phyloP scores from a whole-genome alignment of 2,888 invertebrate species.

The Parnassius smintheus region DNA sequence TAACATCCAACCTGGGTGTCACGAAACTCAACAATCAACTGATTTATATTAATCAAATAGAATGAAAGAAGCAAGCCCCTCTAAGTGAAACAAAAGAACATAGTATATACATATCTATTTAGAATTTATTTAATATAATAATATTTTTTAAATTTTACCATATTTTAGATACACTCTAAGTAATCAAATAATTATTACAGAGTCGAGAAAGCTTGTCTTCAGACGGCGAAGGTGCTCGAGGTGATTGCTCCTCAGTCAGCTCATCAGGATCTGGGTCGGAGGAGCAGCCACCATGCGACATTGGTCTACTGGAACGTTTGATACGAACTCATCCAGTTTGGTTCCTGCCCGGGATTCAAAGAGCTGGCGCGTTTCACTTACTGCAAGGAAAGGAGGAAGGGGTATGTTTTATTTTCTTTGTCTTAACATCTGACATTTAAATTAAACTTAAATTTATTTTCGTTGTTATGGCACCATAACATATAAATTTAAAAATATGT shows the following conservation, averaged over 20 bases:
- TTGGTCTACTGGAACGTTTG: slow-evolving; percentile 92
- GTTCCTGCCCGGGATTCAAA: slow-evolving; percentile 96
- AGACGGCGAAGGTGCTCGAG: slow-evolving; percentile 81
- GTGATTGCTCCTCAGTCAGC: slow-evolving; percentile 81
- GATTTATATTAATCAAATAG: too few species aligned
- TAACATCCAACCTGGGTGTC: too few species aligned
- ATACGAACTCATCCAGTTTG: slow-evolving; percentile 96
- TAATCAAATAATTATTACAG: slow-evolving; percentile 54
- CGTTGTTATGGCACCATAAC: too few species aligned
- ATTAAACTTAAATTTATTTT: too few species aligned
- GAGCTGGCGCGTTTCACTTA: slow-evolving; percentile 96
- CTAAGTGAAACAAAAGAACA: too few species aligned
- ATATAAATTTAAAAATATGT: too few species aligned
- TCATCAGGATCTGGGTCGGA: slow-evolving; percentile 80
- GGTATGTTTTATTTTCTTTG: slow-evolving; percentile 74
- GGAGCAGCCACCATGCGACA: slow-evolving; percentile 90
- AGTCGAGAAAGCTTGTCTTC: slow-evolving; percentile 86
- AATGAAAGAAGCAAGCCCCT: too few species aligned
- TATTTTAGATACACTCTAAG: too few species aligned
- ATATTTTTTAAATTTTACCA: background rate
- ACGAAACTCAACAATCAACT: too few species aligned
- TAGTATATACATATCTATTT: too few species aligned
- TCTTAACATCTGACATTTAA: background rate
- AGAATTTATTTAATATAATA: too few species aligned
- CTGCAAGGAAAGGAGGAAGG: slow-evolving; percentile 96